Evolutionary conservation across 2,888 invertebrate species (phyloP), one percentile per base, ranked within the genome.

Genomic region (Melanotus villosus): DNA sequence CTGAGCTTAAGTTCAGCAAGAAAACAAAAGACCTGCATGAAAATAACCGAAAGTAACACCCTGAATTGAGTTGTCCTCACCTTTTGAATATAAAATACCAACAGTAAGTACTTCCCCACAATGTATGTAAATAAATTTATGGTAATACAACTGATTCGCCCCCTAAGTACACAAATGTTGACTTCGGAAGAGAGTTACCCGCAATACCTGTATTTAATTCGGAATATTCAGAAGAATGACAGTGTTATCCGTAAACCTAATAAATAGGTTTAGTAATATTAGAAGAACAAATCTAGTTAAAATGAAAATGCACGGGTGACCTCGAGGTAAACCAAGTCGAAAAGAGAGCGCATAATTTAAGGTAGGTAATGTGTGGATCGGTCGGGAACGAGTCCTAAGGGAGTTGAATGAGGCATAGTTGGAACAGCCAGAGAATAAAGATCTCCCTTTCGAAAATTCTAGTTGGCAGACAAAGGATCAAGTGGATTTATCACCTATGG

Each of bases 351-450:
- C 19, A 58, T 58, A 66, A 59, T 59, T 66, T 59, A 66, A 36
- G 58, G 23, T 14, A 59, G 65, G 65, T 52, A 52, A 66, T 66
- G 65, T 59, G 59, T 59, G 65, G 65, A 66, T 66, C 65, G 65
- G 65, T 19, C 50, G 58, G 65, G 59, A 66, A 66, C 65, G 65
- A 66, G 58, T 66, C 65, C 65, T 66, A 16, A 18, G 65, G 50
- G 65, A 66, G n/a, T 21, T 38, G 57, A 56, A 47, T 56, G 57
- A 65, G 47, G 56, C 57, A 65, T 65, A 43, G 38, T 64, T 43
- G 36, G 56, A 36, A 58, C 36, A 38, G 60, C 52, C 38, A 21
- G 66, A 66, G 41, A 66, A 66, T 66, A 66, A 60, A 52, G 66
- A 50, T 66, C 50, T 56, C 18, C 52, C 19, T 65, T 41, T 34